Evolutionary conservation across 2,113 vertebrate species (phyloP), one percentile per base, ranked within the genome.

Genomic region (Perca schrenkii): DNA sequence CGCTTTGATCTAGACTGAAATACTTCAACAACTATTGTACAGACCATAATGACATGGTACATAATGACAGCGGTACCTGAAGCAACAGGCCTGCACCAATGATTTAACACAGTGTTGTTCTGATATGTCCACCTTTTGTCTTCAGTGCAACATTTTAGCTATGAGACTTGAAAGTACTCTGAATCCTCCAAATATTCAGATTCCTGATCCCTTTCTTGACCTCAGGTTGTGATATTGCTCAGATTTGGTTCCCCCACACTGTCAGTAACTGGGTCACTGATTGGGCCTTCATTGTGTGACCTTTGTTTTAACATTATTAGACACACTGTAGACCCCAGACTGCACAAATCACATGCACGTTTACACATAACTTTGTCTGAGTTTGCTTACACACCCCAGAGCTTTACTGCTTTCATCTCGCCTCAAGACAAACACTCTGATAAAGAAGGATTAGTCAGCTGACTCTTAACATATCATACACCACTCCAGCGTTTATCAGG

Each of bases 371-470:
- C 60, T 62, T 34, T n/a, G 12, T 56, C 74, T 80, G 82, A 65
- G 52, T 88, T 75, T 91, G 57, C 83, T 74, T 40, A 77, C 75
- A 86, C 40, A 43, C 52, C 57, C 64, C 60, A 72, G 74, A 91
- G 43, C 67, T 83, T 65, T 74, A 22, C 61, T 65, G 40, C 86
- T 79, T 88, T 89, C 69, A 84, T 91, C 74, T 2, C 28, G 12
- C 63, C 70, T 64, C 71, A 84, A 92, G 85, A 86, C 88, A 85
- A 91, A 87, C 76, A 57, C 28, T 17, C 64, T 69, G 86, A 91
- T 90, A 84, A 78, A 14, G 10, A 67, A 47, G 72, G 86, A 86
- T 88, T 83, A 83, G 80, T 65, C 31, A 0, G 68, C 84, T 66
- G 76, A 81, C 84, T 83, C 71, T 82, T 77, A 73, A 85, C 82